phyloP scores from a whole-genome alignment of 2,888 invertebrate species.

The Synergus gifuensis region DNA sequence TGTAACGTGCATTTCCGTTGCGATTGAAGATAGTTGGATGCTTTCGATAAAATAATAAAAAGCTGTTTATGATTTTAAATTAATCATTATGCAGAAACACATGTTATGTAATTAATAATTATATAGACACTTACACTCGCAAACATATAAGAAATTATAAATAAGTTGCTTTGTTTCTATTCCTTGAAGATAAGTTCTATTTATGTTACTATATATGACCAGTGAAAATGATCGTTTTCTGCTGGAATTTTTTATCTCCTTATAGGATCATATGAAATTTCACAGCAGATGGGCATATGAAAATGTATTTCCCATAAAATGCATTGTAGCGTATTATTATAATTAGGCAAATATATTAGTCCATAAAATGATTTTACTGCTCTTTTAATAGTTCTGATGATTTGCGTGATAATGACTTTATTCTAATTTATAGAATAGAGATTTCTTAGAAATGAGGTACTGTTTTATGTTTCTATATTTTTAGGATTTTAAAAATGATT shows the following conservation, averaged over 20 bases:
- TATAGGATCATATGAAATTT: slow-evolving; percentile 35
- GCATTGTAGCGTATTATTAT: slow-evolving; percentile 26
- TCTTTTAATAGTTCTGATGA: slow-evolving; percentile 12
- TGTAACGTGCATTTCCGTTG: slow-evolving; percentile 19
- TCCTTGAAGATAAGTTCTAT: not conserved
- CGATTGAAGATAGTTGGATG: slow-evolving; percentile 16
- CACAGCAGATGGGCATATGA: slow-evolving; percentile 24
- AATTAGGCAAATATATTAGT: slow-evolving; percentile 14
- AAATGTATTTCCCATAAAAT: slow-evolving; percentile 27
- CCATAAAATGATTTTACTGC: slow-evolving; percentile 17
- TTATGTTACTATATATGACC: not conserved
- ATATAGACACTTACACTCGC: not conserved
- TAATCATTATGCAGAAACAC: slow-evolving; percentile 17
- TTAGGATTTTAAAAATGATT: not conserved
- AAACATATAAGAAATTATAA: not conserved
- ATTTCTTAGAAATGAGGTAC: not conserved
- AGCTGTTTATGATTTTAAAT: not conserved
- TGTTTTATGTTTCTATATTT: not conserved
- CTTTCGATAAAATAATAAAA: slow-evolving; percentile 28
- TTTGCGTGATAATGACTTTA: slow-evolving; percentile 26
- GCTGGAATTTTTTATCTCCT: slow-evolving; percentile 4
- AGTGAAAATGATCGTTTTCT: slow-evolving; percentile 23
- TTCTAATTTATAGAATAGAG: not conserved
- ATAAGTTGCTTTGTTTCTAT: not conserved
- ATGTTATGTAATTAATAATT: slow-evolving; percentile 7